phyloP scores from a whole-genome alignment of 2,888 invertebrate genomes.

The Rhaphigaster nebulosa region DNA sequence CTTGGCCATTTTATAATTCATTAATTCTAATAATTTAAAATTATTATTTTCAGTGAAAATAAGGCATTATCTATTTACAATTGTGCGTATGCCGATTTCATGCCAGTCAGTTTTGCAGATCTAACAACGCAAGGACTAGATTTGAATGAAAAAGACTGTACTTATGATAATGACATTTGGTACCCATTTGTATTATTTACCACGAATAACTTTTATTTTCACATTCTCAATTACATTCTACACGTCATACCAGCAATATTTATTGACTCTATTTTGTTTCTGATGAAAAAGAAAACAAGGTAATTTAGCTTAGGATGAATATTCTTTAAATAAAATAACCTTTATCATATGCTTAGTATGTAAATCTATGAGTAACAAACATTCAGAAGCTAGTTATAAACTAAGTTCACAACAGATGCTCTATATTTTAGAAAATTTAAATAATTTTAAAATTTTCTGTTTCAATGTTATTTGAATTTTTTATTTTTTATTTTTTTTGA shows the following conservation, averaged over 20 bases:
- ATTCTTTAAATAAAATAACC: neutral
- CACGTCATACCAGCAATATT: conserved; percentile 61
- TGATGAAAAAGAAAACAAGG: conserved; percentile 59
- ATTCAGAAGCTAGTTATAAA: no score
- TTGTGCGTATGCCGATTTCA: conserved; percentile 51
- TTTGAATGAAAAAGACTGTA: conserved; percentile 15
- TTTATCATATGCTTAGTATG: neutral
- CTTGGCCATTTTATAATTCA: neutral
- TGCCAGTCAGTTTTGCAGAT: conserved; percentile 45
- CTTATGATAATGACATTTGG: conserved; percentile 61
- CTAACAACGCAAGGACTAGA: conserved; percentile 47
- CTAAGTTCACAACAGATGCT: no score
- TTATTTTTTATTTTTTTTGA: no score
- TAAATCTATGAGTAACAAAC: no score
- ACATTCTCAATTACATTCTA: conserved; percentile 58
- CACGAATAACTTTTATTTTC: conserved; percentile 58
- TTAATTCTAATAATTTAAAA: neutral
- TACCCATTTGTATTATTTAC: conserved; percentile 60
- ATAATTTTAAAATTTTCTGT: neutral
- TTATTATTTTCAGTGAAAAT: neutral
- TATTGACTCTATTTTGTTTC: conserved; percentile 56
- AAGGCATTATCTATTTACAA: conserved; percentile 53
- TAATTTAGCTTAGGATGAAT: conserved; percentile 45
- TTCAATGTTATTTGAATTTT: neutral
- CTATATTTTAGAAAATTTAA: neutral